Conservation (phyloP, 2,113 vertebrate species). For the Seriola quinqueradiata region DNA sequence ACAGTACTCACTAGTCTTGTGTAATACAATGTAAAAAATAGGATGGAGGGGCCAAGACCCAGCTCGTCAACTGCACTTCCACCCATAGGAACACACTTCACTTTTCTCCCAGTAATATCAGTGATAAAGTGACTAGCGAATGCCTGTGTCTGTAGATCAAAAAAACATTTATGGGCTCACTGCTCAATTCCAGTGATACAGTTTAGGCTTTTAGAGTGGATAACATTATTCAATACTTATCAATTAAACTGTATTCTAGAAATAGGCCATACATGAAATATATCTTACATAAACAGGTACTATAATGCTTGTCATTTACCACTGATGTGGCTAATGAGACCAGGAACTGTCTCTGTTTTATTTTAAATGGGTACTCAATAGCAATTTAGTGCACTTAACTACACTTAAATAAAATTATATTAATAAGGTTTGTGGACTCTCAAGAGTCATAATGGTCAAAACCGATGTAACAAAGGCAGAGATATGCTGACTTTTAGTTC, state of each 20-base stretch:
- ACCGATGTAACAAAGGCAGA: not conserved
- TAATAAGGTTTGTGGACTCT: not conserved
- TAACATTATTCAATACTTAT: not conserved
- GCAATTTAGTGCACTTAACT: not conserved
- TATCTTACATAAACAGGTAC: too few relatives aligned
- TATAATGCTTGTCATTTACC: not conserved
- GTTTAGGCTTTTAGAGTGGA: not conserved
- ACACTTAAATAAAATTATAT: not conserved
- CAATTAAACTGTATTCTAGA: not conserved
- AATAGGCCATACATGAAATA: not conserved
- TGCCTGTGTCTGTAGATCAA: not conserved
- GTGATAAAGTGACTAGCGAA: not conserved
- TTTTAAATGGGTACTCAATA: not conserved
- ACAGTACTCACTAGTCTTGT: slow-evolving; percentile 8
- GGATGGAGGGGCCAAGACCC: not conserved
- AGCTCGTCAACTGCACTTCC: not conserved
- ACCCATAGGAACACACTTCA: slow-evolving; percentile 1
- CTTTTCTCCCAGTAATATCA: too few relatives aligned
- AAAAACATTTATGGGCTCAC: not conserved
- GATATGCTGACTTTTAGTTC: not conserved
- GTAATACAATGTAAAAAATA: slow-evolving; percentile 31
- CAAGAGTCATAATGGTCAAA: not conserved
- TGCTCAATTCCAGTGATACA: not conserved
- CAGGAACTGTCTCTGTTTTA: not conserved
- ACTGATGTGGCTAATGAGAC: not conserved